Evolutionary conservation across 2,113 vertebrate species (phyloP).

Genomic region (Prietella phreatophila): DNA sequence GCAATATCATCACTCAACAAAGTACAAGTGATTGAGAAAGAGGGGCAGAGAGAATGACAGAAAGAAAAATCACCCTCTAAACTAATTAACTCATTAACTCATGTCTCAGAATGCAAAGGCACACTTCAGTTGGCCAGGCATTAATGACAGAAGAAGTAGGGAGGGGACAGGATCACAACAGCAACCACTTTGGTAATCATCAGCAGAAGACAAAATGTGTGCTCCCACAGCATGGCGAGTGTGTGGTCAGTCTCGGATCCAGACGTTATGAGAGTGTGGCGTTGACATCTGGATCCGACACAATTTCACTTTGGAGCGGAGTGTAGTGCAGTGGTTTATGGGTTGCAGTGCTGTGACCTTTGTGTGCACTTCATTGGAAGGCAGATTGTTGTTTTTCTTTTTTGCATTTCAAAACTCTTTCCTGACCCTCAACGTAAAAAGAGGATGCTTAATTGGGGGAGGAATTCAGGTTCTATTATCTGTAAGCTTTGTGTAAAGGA

Average conservation of each 20-base stretch:
- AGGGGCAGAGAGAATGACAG: conserved; percentile 47
- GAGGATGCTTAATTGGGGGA: not conserved
- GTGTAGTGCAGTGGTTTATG: not conserved
- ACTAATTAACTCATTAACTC: conserved; percentile 46
- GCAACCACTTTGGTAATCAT: conserved; percentile 39
- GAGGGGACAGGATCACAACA: conserved; percentile 44
- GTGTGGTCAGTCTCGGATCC: conserved; percentile 4
- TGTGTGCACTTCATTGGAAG: not conserved
- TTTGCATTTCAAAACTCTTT: not conserved
- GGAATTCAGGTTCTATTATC: not conserved
- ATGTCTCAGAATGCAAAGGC: conserved; percentile 37
- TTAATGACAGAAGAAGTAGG: conserved; percentile 37
- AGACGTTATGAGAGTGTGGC: not conserved
- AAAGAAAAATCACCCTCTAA: conserved; percentile 46
- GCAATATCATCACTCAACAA: conserved; percentile 51
- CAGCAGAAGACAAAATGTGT: conserved; percentile 9
- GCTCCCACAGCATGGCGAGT: conserved; percentile 14
- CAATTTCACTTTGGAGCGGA: not conserved
- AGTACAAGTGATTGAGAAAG: conserved; percentile 35
- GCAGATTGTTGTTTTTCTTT: not conserved
- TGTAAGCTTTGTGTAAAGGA: not conserved
- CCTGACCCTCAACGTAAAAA: not conserved
- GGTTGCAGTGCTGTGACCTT: not conserved
- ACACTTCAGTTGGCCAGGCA: conserved; percentile 33
- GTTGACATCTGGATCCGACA: conserved; percentile 18